Evolutionary conservation across 2,797 vertebrate species (phyloP).

Genomic region (Microcaecilia unicolor): DNA sequence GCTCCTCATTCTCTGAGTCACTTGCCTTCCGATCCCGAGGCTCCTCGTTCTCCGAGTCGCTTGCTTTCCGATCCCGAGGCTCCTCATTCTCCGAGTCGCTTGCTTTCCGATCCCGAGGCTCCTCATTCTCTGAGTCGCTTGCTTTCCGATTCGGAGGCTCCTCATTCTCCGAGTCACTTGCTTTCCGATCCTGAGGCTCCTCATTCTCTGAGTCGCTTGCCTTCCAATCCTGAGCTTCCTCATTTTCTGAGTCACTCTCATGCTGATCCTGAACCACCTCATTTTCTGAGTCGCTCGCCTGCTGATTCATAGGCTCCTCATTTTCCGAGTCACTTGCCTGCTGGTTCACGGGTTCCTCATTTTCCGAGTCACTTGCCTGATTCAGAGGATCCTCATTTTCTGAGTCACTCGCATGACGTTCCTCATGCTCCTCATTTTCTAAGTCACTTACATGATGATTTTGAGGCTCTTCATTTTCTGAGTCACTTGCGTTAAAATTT

Average conservation of each 20-base stretch:
- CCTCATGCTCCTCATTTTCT: slow-evolving; percentile 54
- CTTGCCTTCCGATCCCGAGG: slow-evolving; percentile 36
- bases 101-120: slow-evolving; percentile 32
- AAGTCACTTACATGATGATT: slow-evolving; percentile 46
- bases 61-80: slow-evolving; percentile 38
- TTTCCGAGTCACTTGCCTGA: slow-evolving; percentile 57
- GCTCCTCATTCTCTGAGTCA: slow-evolving; percentile 53
- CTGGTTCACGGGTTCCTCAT: slow-evolving; percentile 29
- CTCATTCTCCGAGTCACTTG: slow-evolving; percentile 55
- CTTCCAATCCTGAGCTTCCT: slow-evolving; percentile 38
- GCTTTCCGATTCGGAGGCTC: slow-evolving; percentile 36
- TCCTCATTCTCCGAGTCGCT: slow-evolving; percentile 56
- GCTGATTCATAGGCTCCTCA: slow-evolving; percentile 41
- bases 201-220: slow-evolving; percentile 55
- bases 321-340: slow-evolving; percentile 62
- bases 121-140: slow-evolving; percentile 55
- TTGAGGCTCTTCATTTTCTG: slow-evolving; percentile 41
- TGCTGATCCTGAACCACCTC: slow-evolving; percentile 51
- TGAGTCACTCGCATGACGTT: slow-evolving; percentile 47
- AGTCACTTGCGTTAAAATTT: slow-evolving; percentile 55
- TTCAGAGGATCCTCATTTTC: slow-evolving; percentile 43
- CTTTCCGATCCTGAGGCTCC: slow-evolving; percentile 32
- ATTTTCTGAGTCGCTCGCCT: slow-evolving; percentile 43
- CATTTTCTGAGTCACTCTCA: slow-evolving; percentile 67
- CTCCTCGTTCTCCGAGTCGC: slow-evolving; percentile 55